Percentiles rank a stretch among this genome's conserved stretches.
These are phyloP conservation scores for Intellagama lesueurii DNA, from an alignment of 2,797 vertebrate species.

Conservation along the genomic window DNA sequence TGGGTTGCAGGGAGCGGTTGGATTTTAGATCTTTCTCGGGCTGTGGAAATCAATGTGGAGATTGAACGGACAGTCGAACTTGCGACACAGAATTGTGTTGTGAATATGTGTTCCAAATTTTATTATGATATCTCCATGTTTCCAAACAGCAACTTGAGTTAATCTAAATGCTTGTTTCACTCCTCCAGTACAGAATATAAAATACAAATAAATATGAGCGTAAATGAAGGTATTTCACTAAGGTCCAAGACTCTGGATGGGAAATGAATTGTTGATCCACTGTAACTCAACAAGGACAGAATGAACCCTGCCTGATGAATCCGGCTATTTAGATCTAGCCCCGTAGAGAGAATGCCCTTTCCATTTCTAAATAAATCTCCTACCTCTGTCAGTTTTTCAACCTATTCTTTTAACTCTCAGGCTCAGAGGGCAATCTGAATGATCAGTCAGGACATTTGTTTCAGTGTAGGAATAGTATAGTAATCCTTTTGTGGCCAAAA, in stretches of 20 bases:
- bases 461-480: not conserved
- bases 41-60: not conserved
- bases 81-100: not conserved
- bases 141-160: no score
- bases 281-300: not conserved
- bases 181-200: not conserved
- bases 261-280: not conserved
- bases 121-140: not conserved
- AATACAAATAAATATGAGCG: not conserved
- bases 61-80: not conserved
- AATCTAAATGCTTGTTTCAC: not conserved
- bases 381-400: not conserved
- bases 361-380: not conserved
- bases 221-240: not conserved
- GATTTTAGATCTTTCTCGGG: not conserved
- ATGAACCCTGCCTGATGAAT: not conserved
- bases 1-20: not conserved
- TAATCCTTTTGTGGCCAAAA: not conserved
- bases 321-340: not conserved
- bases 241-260: not conserved
- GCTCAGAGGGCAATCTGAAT: not conserved
- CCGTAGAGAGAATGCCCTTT: not conserved
- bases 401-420: no score
- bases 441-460: not conserved
- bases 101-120: not conserved